Base-by-base conservation (phyloP, 1,140 invertebrate species). In the Magallana gigas region DNA sequence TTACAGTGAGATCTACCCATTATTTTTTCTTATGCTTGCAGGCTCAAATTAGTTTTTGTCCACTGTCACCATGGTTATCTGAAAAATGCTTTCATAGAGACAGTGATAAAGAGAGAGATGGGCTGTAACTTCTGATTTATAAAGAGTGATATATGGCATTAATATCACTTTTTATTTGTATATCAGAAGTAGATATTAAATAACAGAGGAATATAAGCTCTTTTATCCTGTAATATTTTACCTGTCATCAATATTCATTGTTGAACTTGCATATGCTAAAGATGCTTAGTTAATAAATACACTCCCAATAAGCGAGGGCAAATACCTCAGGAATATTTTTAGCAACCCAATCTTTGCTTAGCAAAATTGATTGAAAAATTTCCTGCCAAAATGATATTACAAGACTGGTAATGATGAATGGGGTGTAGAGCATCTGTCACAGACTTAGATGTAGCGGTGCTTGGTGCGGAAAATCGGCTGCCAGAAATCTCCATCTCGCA, bases 311-410 rank as follows among this genome's bases (percentile, higher is more conserved):
- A 48, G 36, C 36, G 5, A 48, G 36, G 36, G 36, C 36, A 48
- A 48, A 48, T 48, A 29, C 4, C 12, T 29, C 36, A 12, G 68
- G 23, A 29, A 29, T 29, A 36, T 36, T 76, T 76, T 76, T 76
- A 76, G 68, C 68, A 76, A 48, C 23, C 9, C 68, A 8, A 23
- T 76, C 68, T 36, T 76, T 29, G 23, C 23, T 76, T 76, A 76
- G 68, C 23, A 76, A 29, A 76, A 76, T 76, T 76, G 36, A 76
- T 76, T 29, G 68, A 76, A 76, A 76, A 76, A 36, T 29, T 76
- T 76, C 68, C 68, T 76, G 68, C 23, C 23, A 5, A 76, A 76
- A 76, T 76, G 36, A 76, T 76, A 76, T 76, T 76, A 76, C 23
- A 29, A 11, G 68, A 29, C 68, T 76, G 23, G 14, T 76, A 48